Conservation (phyloP, 2,113 vertebrate genomes). For the Oxyruncus cristatus region DNA sequence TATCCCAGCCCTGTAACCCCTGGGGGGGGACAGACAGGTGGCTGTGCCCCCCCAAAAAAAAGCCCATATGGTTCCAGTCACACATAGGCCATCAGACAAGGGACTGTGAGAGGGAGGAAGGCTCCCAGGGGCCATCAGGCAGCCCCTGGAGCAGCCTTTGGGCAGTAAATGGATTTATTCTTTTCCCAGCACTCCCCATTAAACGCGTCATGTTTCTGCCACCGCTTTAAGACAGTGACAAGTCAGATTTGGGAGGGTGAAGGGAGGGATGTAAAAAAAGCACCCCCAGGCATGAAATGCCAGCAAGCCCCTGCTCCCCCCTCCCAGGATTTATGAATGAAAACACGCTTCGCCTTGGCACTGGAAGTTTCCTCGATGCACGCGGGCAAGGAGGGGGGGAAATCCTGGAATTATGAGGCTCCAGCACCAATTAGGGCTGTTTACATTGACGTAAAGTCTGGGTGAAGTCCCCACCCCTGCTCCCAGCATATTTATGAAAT, state of each 20-base stretch:
- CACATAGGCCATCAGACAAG: not conserved
- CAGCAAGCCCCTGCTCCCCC: conserved; percentile 3
- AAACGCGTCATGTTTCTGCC: not conserved
- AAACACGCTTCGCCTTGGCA: conserved; percentile 77
- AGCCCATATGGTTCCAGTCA: not conserved
- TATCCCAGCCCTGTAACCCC: not conserved
- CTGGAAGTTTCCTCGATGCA: conserved; percentile 77
- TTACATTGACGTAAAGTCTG: conserved; percentile 86
- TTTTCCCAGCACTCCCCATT: conserved; percentile 45
- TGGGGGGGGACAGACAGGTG: not conserved
- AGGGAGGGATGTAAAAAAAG: not conserved
- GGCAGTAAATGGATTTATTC: conserved; percentile 33
- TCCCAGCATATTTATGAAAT: conserved; percentile 66
- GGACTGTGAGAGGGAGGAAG: not conserved
- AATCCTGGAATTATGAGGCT: conserved; percentile 89
- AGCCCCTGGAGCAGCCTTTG: not conserved
- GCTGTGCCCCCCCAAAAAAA: not conserved
- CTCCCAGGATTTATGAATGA: conserved; percentile 71
- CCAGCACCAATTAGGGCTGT: conserved; percentile 92
- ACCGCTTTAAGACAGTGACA: conserved; percentile 11
- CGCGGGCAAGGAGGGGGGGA: conserved; percentile 30
- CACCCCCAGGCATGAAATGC: conserved; percentile 3
- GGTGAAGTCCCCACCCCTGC: conserved; percentile 73
- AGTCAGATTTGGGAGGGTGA: not conserved
- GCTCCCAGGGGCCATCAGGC: not conserved